These are phyloP conservation scores for Terebella lapidaria DNA, from an alignment of 2,888 invertebrate species.

Conservation along the genomic window DNA sequence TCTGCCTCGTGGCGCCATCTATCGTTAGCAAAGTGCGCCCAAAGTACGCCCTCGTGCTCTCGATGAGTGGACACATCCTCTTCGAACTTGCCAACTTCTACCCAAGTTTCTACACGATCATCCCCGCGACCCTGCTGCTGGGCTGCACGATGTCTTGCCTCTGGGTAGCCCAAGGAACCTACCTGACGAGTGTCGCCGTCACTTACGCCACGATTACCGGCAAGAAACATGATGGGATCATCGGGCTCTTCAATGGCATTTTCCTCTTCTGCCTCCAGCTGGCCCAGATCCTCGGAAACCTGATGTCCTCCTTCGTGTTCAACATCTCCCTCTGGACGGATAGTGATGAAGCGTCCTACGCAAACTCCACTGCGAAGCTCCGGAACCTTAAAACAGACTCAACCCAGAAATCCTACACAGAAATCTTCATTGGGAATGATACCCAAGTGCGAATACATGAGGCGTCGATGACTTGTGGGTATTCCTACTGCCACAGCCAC, in stretches of 20 bases:
- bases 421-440: background rate
- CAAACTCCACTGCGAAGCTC: background rate
- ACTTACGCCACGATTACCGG: slow-evolving; percentile 33
- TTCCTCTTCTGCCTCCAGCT: slow-evolving; percentile 39
- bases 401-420: background rate
- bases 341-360: background rate
- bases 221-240: slow-evolving; percentile 31
- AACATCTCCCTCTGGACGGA: slow-evolving; percentile 8
- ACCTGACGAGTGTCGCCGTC: slow-evolving; percentile 40
- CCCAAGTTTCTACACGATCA: slow-evolving; percentile 35
- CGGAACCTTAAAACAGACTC: background rate
- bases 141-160: slow-evolving; percentile 38
- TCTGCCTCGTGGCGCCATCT: slow-evolving; percentile 40
- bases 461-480: slow-evolving; percentile 29
- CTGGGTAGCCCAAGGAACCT: slow-evolving; percentile 45
- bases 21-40: slow-evolving; percentile 38
- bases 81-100: slow-evolving; percentile 39
- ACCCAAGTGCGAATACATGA: background rate
- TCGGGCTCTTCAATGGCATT: slow-evolving; percentile 41
- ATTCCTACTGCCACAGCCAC: slow-evolving; percentile 32
- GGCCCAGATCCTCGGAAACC: slow-evolving; percentile 33
- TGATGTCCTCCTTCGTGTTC: slow-evolving; percentile 42
- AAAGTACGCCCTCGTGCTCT: slow-evolving; percentile 28
- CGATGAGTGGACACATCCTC: slow-evolving; percentile 32
- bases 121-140: slow-evolving; percentile 35